Evolutionary conservation across 2,113 vertebrate species (phyloP).

Genomic region (Platanista minor): DNA sequence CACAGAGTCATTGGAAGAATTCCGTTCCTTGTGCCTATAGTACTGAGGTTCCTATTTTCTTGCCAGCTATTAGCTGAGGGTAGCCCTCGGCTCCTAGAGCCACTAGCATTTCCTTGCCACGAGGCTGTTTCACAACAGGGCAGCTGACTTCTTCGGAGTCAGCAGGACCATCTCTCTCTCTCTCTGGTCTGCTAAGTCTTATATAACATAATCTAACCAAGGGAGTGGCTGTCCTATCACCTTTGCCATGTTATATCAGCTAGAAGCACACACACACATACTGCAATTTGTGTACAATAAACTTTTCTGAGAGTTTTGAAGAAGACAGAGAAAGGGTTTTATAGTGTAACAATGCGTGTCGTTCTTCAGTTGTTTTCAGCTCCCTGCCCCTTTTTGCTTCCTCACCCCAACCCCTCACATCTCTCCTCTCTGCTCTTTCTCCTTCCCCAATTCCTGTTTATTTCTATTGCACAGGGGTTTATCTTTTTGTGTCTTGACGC

Average conservation of each 20-base stretch:
- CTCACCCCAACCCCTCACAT: background rate
- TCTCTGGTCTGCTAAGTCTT: background rate
- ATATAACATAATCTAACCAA: background rate
- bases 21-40: background rate
- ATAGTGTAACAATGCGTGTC: background rate
- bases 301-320: background rate
- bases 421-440: background rate
- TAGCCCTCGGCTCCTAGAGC: background rate
- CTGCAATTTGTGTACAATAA: background rate
- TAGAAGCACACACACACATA: background rate
- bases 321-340: background rate
- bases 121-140: background rate
- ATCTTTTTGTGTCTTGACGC: background rate
- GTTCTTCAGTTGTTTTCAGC: background rate
- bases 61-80: background rate
- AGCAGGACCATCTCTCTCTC: background rate
- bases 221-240: background rate
- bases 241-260: background rate
- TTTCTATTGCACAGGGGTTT: background rate
- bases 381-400: background rate
- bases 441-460: background rate
- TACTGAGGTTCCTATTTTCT: background rate
- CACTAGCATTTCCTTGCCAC: background rate
- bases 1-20: background rate
- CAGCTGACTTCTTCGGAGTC: background rate